phyloP scores from a whole-genome alignment of 2,888 invertebrate genomes.

The Aromia moschata region DNA sequence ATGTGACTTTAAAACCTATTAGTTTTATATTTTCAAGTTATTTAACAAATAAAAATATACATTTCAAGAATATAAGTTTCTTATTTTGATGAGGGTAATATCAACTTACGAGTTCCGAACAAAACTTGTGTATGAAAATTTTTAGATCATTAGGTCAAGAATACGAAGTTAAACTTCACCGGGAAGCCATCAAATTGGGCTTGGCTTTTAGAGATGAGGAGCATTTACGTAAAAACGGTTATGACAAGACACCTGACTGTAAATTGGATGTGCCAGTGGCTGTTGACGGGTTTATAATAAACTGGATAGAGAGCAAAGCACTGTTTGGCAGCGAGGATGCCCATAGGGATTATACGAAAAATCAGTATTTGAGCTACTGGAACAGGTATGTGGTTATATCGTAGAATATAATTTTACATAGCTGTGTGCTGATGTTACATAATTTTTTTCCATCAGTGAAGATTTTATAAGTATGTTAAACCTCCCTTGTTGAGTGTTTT shows the following conservation, averaged over 20 bases:
- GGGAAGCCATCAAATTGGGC: slow-evolving; percentile 68
- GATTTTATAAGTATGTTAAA: too few species aligned
- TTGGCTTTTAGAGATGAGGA: slow-evolving; percentile 80
- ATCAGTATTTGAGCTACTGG: slow-evolving; percentile 90
- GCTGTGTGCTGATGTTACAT: too few species aligned
- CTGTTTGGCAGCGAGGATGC: slow-evolving; percentile 88
- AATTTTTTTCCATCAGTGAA: too few species aligned
- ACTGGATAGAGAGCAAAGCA: slow-evolving; percentile 98
- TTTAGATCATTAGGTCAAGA: slow-evolving; percentile 82
- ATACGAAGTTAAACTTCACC: slow-evolving; percentile 80
- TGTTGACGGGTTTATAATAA: slow-evolving; percentile 83
- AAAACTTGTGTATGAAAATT: too few species aligned
- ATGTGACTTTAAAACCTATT: too few species aligned
- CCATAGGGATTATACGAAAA: slow-evolving; percentile 82
- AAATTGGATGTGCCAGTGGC: slow-evolving; percentile 90
- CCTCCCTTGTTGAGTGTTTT: too few species aligned
- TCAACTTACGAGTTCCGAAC: too few species aligned
- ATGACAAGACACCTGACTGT: slow-evolving; percentile 95
- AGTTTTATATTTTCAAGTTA: too few species aligned
- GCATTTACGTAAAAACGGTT: slow-evolving; percentile 81
- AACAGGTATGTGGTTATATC: slow-evolving; percentile 74
- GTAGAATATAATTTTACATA: too few species aligned
- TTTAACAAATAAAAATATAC: too few species aligned
- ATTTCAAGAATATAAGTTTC: too few species aligned
- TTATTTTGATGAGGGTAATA: too few species aligned